Conservation (phyloP, 2,797 vertebrate genomes). For the Antennarius maculatus region DNA sequence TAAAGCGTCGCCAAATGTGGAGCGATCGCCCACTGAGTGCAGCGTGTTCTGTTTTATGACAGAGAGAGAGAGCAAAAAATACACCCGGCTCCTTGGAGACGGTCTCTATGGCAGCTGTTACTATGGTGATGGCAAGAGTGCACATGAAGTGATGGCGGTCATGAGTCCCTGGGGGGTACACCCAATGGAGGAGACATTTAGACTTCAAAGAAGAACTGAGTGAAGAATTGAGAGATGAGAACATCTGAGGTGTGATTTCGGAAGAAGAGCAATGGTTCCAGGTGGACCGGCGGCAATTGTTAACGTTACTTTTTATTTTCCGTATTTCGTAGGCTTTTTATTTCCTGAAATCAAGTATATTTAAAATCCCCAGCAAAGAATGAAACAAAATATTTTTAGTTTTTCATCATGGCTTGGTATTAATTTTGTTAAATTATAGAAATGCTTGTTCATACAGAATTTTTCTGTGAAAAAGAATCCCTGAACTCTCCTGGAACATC, state of each 20-base stretch:
- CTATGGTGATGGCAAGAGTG: slow-evolving; percentile 70
- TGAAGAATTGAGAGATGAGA: slow-evolving; percentile 8
- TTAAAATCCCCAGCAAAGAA: no score
- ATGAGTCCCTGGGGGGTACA: slow-evolving; percentile 69
- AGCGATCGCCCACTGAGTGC: slow-evolving; percentile 72
- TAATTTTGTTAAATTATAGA: not conserved
- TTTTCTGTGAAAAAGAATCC: no score
- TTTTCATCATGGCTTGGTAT: not conserved
- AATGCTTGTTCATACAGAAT: not conserved
- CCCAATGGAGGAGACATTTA: slow-evolving; percentile 43
- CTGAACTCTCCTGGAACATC: no score
- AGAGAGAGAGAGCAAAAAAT: slow-evolving; percentile 67
- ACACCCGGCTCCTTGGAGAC: slow-evolving; percentile 72
- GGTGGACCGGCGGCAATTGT: no score
- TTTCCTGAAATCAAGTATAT: no score
- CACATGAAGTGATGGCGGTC: slow-evolving; percentile 74
- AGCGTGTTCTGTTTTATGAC: slow-evolving; percentile 74
- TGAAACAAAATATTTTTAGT: not conserved
- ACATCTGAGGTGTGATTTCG: slow-evolving; percentile 15
- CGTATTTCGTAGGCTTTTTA: no score
- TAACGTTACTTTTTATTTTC: no score
- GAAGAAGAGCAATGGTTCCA: slow-evolving; percentile 1
- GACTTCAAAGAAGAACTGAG: slow-evolving; percentile 28
- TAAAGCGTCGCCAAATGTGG: slow-evolving; percentile 67
- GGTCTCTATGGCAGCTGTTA: slow-evolving; percentile 82